Base-by-base conservation (phyloP, 1,140 invertebrate species). In the Campoletis sonorensis region DNA sequence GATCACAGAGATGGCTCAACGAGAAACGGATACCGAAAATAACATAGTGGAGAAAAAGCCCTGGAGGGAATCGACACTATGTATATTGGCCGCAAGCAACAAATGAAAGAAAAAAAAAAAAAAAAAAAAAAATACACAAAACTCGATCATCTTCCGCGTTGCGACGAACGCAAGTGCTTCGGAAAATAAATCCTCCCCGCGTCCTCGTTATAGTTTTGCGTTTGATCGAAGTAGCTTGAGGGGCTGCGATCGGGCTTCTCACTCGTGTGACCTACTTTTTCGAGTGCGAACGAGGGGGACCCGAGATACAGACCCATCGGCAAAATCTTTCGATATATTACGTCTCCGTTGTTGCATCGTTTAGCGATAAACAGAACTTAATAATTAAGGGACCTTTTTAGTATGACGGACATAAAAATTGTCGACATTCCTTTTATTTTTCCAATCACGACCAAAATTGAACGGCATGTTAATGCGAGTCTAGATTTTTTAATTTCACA, bases 21-120 rank as follows among this genome's bases (percentile, higher is more conserved):
- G 71, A 73, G 71, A 73, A 16, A 26, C 23, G 61, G 71, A 49
- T 73, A n/a, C 71, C 71, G 71, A 73, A 73, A 73, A 73, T 73
- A 73, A 40, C 37, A 26, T 51, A 73, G 71, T 49, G 21, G 45
- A n/a, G n/a, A 73, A 40, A 49, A 49, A 73, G 40, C 10, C 23
- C 54, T 58, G 40, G 18, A 40, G 16, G 15, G 33, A 37, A 16
- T 15, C 8, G n/a, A 71, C 18, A n/a, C 27, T 33, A 71, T 49
- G 21, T 73, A 40, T 51, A 73, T 73, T 49, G 71, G 71, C 37
- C 71, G 40, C 40, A 45, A 45, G 40, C 40, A 23, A 73, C 21
- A 8, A 40, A 73, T 8, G 54, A n/a, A 73, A 73, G 51, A 73
- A 15, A 73, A 26, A n/a, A 15, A 71, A 70, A 33, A 33, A 70